These are phyloP conservation scores for Platyscapa corneri DNA, from an alignment of 1,140 invertebrate species.

Conservation along the genomic window DNA sequence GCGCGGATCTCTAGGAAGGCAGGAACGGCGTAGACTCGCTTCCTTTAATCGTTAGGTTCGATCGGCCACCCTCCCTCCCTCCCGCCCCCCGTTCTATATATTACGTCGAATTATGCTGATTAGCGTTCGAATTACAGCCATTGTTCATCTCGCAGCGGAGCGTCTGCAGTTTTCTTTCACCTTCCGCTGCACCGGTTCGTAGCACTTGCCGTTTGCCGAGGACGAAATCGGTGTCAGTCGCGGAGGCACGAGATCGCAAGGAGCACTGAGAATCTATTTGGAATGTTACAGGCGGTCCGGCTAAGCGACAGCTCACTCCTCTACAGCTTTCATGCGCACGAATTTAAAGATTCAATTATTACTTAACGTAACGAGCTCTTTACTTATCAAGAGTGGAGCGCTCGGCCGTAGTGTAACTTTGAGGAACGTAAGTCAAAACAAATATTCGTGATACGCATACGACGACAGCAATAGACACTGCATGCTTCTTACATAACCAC, in stretches of 20 bases:
- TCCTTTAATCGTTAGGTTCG: constrained; percentile 34
- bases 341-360: background rate
- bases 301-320: background rate
- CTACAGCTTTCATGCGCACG: background rate
- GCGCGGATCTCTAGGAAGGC: background rate
- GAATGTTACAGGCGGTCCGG: background rate
- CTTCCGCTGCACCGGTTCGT: background rate
- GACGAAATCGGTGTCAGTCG: background rate
- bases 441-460: background rate
- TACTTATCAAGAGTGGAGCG: too few relatives aligned
- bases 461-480: background rate
- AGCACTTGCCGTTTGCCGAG: background rate
- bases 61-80: background rate
- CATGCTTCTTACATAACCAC: constrained; percentile 4
- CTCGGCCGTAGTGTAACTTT: background rate
- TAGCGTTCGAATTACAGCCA: constrained; percentile 23
- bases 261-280: too few relatives aligned
- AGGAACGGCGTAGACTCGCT: background rate
- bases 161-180: background rate
- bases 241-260: too few relatives aligned
- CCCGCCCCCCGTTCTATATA: background rate
- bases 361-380: background rate
- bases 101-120: constrained; percentile 11
- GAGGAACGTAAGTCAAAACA: background rate
- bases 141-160: background rate